These are phyloP conservation scores for Takifugu rubripes DNA, from an alignment of 2,797 vertebrate species.

Conservation along the genomic window DNA sequence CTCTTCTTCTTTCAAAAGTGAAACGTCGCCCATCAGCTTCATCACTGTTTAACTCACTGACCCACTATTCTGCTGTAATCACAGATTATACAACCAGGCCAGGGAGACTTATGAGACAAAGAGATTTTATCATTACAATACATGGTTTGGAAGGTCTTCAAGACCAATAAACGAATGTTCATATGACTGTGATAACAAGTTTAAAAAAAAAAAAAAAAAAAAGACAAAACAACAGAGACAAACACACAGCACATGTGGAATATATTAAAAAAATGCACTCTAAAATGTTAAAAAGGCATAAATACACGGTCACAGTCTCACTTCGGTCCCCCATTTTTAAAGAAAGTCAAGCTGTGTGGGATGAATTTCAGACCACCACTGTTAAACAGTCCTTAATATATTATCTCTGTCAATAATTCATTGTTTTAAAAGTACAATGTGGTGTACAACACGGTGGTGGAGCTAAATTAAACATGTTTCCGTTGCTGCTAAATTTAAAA, in stretches of 20 bases:
- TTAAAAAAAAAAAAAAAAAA: no score
- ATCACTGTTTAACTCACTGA: slow-evolving; percentile 25
- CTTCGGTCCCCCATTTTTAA: slow-evolving; percentile 58
- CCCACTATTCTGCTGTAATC: slow-evolving; percentile 19
- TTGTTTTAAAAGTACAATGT: slow-evolving; percentile 28
- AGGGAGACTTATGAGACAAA: slow-evolving; percentile 9
- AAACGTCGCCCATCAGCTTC: slow-evolving; percentile 15
- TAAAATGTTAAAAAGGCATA: slow-evolving; percentile 33
- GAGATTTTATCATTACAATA: slow-evolving; percentile 28
- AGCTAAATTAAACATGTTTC: slow-evolving; percentile 20
- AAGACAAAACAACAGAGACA: slow-evolving; percentile 32
- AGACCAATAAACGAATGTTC: slow-evolving; percentile 25
- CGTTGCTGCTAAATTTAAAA: slow-evolving; percentile 36
- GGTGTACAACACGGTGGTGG: background rate
- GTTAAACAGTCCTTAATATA: slow-evolving; percentile 37
- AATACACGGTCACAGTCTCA: slow-evolving; percentile 34
- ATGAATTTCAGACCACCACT: slow-evolving; percentile 35
- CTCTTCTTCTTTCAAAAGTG: background rate
- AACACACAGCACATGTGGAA: background rate
- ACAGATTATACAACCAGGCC: slow-evolving; percentile 29
- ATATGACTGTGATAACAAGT: slow-evolving; percentile 22
- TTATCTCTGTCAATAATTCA: slow-evolving; percentile 46
- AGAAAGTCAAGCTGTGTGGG: slow-evolving; percentile 27
- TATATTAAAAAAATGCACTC: background rate
- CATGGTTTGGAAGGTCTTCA: slow-evolving; percentile 29